Evolutionary conservation across 1,140 invertebrate species (phyloP).

Genomic region (Megathymus violae): DNA sequence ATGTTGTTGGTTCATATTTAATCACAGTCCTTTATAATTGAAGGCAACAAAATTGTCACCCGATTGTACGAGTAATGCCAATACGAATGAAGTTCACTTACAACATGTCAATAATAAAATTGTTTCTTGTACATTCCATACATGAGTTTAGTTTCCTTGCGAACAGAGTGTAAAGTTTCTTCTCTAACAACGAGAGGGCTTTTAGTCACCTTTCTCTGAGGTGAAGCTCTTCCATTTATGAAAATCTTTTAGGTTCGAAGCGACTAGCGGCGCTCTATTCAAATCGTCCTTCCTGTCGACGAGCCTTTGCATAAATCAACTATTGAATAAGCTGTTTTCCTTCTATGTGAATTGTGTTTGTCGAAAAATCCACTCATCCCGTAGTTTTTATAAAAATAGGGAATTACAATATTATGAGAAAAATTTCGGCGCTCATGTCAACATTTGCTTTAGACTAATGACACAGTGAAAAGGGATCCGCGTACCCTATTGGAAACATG

Average conservation of each 20-base stretch:
- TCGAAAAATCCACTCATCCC: slow-evolving; percentile 24
- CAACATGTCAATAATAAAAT: background rate
- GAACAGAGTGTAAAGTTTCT: slow-evolving; percentile 67
- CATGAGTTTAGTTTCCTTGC: too few species aligned
- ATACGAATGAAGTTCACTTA: background rate
- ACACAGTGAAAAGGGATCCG: background rate
- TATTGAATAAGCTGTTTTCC: slow-evolving; percentile 72
- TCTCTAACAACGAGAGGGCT: slow-evolving; percentile 60
- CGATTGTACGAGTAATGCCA: too few species aligned
- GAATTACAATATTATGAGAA: background rate
- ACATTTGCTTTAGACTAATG: background rate
- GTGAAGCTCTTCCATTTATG: slow-evolving; percentile 72
- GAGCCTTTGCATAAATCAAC: slow-evolving; percentile 76
- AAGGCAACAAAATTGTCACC: too few species aligned
- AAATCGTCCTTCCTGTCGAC: slow-evolving; percentile 66
- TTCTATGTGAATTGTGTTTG: slow-evolving; percentile 47
- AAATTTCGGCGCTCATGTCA: background rate
- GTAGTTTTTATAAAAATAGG: slow-evolving; percentile 12
- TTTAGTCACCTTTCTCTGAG: slow-evolving; percentile 64
- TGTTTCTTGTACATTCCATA: slow-evolving; percentile 37
- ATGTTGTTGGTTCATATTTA: too few species aligned
- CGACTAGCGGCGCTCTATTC: slow-evolving; percentile 67
- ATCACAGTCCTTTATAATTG: too few species aligned
- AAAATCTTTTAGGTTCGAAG: slow-evolving; percentile 77
- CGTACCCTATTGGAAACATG: too few species aligned